Evolutionary conservation across 1,140 invertebrate species (phyloP), one percentile per base, ranked within the genome.

Genomic region (Triops cancriformis): DNA sequence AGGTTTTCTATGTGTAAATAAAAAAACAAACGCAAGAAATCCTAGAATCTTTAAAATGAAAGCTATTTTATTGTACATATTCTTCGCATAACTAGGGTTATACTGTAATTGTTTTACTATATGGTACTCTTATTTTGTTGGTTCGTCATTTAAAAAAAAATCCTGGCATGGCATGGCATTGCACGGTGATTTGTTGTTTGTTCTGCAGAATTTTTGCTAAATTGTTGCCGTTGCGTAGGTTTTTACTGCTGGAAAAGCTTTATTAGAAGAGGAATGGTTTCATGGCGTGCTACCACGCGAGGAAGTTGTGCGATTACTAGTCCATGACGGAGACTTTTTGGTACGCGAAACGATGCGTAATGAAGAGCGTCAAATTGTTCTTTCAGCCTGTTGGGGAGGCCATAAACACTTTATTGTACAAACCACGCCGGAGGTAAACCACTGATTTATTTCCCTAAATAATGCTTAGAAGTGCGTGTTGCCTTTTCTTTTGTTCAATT

Each of bases 361-460:
- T 84, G 91, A 95, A 84, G 92, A 97, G 84, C 89, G 94, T 82
- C 93, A 96, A 88, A 94, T 96, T 79, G 97, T 98, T 73, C 84
- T 99, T 27, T 98, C 95, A 12, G 96, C 98, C 0, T 94, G 92
- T 83, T 98, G 96, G 96, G 93, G 95, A 77, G 93, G 93, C 9
- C 94, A 96, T 82, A 96, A 97, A 84, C 97, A 99, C 87, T 98
- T 98, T 83, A 98, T 98, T 80, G 95, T 98, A 76, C 96, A 99
- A 87, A 95, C 92, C 26, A 96, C 95, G 12, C 88, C 90, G 14
- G 94, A 97, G 85, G 51, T 64, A 5, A n/a, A 18, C 0, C 6
- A 6, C 6, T 92, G 94, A 86, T 26, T 45, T 72, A 43, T 42
- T 75, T 76, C 23, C 42, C 79, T 23, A 74, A 77, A 26, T 9